Evolutionary conservation across 2,797 vertebrate genomes (phyloP).

Genomic region (Phataginus tricuspis): DNA sequence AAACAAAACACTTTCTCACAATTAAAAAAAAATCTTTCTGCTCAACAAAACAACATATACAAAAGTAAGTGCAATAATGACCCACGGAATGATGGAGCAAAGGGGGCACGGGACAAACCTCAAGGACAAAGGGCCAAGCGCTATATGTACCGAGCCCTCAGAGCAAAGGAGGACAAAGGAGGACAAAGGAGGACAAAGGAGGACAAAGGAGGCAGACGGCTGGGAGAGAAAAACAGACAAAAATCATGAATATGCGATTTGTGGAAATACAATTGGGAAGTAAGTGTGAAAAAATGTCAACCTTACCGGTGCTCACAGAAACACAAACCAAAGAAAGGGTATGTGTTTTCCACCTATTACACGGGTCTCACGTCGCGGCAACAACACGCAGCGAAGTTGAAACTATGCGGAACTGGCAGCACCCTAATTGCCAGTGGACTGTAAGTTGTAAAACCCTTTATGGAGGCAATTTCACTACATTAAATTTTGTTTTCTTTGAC

Average conservation of each 20-base stretch:
- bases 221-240: not conserved
- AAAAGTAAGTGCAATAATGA: not conserved
- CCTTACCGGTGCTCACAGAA: not conserved
- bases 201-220: not conserved
- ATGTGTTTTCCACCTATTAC: not conserved
- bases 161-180: not conserved
- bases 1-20: not conserved
- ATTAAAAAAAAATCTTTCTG: not conserved
- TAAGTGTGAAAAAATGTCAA: not conserved
- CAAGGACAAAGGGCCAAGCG: not conserved
- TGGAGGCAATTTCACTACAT: not conserved
- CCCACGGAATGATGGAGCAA: not conserved
- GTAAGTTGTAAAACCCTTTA: not conserved
- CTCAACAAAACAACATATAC: conserved; percentile 13
- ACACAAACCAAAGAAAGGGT: not conserved
- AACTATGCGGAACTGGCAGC: not conserved
- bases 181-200: not conserved
- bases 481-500: conserved; percentile 39
- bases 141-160: not conserved
- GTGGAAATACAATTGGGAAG: not conserved
- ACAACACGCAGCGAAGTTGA: not conserved
- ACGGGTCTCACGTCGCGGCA: not conserved
- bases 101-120: not conserved
- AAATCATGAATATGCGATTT: not conserved
- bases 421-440: not conserved